Conservation (phyloP, 2,797 vertebrate species). For the Gouania willdenowi region DNA sequence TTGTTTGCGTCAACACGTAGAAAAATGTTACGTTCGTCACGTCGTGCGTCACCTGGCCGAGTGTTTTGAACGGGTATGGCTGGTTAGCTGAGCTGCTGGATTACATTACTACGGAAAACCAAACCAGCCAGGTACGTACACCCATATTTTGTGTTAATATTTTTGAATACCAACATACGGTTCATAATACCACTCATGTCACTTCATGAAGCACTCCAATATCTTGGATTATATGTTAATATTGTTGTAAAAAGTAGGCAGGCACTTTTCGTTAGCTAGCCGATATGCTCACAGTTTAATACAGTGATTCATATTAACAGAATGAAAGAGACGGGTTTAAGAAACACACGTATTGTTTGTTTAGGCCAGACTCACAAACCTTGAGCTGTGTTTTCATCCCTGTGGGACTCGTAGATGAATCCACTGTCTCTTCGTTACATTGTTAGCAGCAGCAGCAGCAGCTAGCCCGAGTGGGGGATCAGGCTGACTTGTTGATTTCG, state of each 20-base stretch:
- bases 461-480: not conserved
- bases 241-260: slow-evolving; percentile 24
- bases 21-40: slow-evolving; percentile 23
- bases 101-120: slow-evolving; percentile 40
- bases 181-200: not conserved
- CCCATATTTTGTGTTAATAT: not conserved
- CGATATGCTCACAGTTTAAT: slow-evolving; percentile 35
- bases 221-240: not conserved
- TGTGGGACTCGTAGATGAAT: no score
- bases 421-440: not conserved
- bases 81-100: slow-evolving; percentile 39
- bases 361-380: no score
- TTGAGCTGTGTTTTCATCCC: no score
- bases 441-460: not conserved
- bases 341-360: no score
- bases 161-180: not conserved
- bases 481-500: slow-evolving; percentile 53
- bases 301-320: no score
- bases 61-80: slow-evolving; percentile 65
- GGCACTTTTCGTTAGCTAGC: slow-evolving; percentile 37
- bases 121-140: slow-evolving; percentile 26
- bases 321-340: no score
- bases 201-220: not conserved
- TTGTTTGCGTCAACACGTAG: slow-evolving; percentile 36
- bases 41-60: slow-evolving; percentile 45